Base-by-base conservation (phyloP, 1,140 invertebrate genomes). In the Zaprionus capensis region DNA sequence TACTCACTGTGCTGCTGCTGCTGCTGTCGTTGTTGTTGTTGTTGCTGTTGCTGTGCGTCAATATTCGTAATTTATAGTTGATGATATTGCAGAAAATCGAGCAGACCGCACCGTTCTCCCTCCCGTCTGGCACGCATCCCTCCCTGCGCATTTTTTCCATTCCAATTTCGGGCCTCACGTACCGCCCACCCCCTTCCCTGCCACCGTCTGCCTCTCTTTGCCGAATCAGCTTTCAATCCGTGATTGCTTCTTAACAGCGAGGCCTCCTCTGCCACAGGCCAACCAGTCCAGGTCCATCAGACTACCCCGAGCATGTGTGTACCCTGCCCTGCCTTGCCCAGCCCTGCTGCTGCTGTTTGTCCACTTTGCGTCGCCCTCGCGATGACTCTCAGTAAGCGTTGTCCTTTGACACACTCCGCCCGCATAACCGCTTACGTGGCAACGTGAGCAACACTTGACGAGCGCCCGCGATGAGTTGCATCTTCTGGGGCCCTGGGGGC, bases 11-110 rank as follows among this genome's bases (percentile, higher is more conserved):
- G n/a, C 6, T 46, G 53, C 70, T 53, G 34, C 41, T 69, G 69
- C 65, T 74, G 76, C 63, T 74, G 77, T 68, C 28, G 57, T 20
- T 41, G 44, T 41, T 46, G 58, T 46, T 56, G 49, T 34, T 68
- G 65, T 20, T 71, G 56, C 31, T 70, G 70, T 67, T 81, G 80
- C 81, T 76, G 78, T 76, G 78, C 76, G 71, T 85, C 85, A 90
- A 90, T 88, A 90, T 90, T 81, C 85, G 85, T 88, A 90, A 90
- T 90, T 90, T 90, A 90, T 90, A 90, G 85, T 90, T 90, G 85
- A 90, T 90, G 85, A 90, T 90, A 90, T 91, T 85, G 85, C 85
- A 90, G 67, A 90, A 90, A 90, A 77, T 71, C 53, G 78, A 77
- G 55, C 24, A 49, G 41, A 15, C 3, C 24, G 17, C 31, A 11